A percentile compares a stretch with the other conserved stretches of the same genome.
phyloP scores from a whole-genome alignment of 2,113 vertebrate genomes.

The Spea bombifrons region DNA sequence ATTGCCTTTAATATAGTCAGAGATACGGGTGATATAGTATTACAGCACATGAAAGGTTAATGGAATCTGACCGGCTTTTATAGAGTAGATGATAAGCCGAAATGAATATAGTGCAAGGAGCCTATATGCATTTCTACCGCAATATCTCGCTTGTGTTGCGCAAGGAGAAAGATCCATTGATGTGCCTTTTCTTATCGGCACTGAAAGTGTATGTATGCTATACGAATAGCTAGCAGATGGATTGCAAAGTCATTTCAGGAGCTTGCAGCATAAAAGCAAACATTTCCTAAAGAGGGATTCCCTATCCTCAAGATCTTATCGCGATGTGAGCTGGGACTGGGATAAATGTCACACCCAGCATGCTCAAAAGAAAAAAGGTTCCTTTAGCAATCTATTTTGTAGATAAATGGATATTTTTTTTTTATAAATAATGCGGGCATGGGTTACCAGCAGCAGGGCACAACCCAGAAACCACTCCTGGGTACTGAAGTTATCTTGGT shows the following conservation, averaged over 20 bases:
- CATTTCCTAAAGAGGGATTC: conserved; percentile 24
- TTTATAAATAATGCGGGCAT: neutral
- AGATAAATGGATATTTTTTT: too few species aligned
- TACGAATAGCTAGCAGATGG: conserved; percentile 28
- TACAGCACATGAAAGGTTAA: too few species aligned
- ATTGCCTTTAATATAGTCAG: too few species aligned
- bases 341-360: neutral
- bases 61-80: too few species aligned
- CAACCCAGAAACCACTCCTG: neutral
- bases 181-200: conserved; percentile 24
- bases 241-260: conserved; percentile 9
- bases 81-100: too few species aligned
- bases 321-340: conserved; percentile 3
- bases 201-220: conserved; percentile 9
- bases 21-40: too few species aligned
- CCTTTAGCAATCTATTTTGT: neutral
- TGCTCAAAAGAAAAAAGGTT: neutral
- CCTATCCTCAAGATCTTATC: conserved; percentile 4
- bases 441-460: neutral
- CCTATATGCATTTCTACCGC: too few species aligned
- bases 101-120: too few species aligned
- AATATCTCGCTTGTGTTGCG: neutral
- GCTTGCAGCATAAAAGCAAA: neutral
- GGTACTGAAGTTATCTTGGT: neutral
- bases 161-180: conserved; percentile 20